Evolutionary conservation across 2,888 invertebrate species (phyloP).

Genomic region (Blastobasis lacticolella): DNA sequence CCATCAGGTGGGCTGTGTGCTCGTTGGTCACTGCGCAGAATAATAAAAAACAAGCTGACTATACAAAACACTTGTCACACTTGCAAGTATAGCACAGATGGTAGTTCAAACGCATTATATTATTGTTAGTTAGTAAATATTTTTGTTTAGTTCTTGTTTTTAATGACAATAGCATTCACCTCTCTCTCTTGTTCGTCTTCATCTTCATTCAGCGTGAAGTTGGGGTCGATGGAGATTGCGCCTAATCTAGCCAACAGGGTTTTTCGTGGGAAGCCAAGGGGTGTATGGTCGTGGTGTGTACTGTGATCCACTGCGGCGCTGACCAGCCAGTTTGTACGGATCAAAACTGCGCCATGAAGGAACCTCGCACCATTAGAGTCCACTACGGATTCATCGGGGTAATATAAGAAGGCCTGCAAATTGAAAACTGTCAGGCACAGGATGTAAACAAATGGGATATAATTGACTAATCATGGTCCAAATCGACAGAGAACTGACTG

Average conservation of each 20-base stretch:
- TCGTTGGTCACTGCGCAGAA: too few species aligned
- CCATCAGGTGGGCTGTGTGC: too few species aligned
- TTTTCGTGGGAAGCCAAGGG: constrained; percentile 44
- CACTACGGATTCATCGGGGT: constrained; percentile 44
- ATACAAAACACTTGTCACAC: too few species aligned
- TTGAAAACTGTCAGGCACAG: background rate
- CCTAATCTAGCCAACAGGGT: constrained; percentile 57
- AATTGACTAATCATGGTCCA: too few species aligned
- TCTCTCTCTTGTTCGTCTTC: constrained; percentile 63
- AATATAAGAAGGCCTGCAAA: constrained; percentile 55
- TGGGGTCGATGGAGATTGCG: constrained; percentile 40
- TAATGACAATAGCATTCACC: constrained; percentile 23
- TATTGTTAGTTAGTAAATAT: too few species aligned
- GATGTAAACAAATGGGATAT: too few species aligned
- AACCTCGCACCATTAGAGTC: constrained; percentile 37
- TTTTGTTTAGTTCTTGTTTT: too few species aligned
- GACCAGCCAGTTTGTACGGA: constrained; percentile 48
- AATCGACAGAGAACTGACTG: too few species aligned
- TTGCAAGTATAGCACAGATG: too few species aligned
- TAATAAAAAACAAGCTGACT: too few species aligned
- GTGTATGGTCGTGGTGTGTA: constrained; percentile 16
- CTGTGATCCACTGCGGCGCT: constrained; percentile 41
- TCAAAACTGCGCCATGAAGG: constrained; percentile 43
- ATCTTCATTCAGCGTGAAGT: constrained; percentile 53
- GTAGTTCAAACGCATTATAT: too few species aligned